phyloP scores from a whole-genome alignment of 1,140 invertebrate species.

The Ladona fulva region DNA sequence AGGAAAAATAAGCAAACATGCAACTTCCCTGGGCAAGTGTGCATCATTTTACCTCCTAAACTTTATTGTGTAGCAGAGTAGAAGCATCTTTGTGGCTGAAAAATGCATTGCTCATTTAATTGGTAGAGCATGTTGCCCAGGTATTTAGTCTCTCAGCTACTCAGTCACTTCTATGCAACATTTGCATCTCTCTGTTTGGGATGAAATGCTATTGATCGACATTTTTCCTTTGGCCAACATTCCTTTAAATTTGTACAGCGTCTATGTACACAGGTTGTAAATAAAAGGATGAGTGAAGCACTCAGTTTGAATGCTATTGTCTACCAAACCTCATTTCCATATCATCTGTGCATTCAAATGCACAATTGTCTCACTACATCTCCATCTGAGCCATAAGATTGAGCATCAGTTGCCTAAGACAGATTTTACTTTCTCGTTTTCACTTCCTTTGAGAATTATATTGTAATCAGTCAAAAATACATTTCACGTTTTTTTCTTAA shows the following conservation, averaged over 20 bases:
- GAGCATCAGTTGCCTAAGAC: too few relatives aligned
- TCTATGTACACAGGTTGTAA: constrained; percentile 9
- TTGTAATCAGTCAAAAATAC: too few relatives aligned
- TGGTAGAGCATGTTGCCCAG: neutral
- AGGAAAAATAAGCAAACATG: neutral
- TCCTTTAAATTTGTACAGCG: constrained; percentile 6
- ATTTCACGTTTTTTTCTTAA: too few relatives aligned
- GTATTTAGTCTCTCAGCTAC: neutral
- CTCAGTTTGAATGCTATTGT: neutral
- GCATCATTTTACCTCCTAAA: constrained; percentile 6
- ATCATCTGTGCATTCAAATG: too few relatives aligned
- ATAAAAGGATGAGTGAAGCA: neutral
- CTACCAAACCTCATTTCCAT: too few relatives aligned
- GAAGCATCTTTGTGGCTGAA: neutral
- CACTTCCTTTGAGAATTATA: too few relatives aligned
- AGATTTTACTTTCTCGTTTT: too few relatives aligned
- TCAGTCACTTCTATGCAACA: neutral
- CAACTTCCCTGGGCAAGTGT: neutral
- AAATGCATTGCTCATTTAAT: constrained; percentile 3
- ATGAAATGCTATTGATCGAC: neutral
- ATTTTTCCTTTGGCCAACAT: constrained; percentile 3
- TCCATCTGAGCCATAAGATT: too few relatives aligned
- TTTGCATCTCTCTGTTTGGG: constrained; percentile 2
- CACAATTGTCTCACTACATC: too few relatives aligned
- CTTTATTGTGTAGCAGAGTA: constrained; percentile 1